Percentiles rank a stretch among this genome's conserved stretches.
phyloP scores from a whole-genome alignment of 1,140 invertebrate genomes.

The Phenacoccus solenopsis region DNA sequence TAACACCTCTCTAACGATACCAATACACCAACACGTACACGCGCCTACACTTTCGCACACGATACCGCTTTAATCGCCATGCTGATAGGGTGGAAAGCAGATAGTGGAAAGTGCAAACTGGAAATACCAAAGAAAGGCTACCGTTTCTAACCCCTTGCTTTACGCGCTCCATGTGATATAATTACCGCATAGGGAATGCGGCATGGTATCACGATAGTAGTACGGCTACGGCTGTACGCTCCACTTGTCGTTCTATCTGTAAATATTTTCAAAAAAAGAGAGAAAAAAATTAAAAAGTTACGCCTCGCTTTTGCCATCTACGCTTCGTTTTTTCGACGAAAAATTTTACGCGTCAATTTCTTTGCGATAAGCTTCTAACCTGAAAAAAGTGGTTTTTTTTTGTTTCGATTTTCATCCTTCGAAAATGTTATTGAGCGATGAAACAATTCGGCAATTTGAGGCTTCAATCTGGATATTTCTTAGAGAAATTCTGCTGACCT shows the following conservation, averaged over 20 bases:
- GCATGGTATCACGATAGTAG: constrained; percentile 10
- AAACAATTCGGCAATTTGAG: neutral
- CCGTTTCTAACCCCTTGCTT: constrained; percentile 8
- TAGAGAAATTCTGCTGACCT: too few species aligned
- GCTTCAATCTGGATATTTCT: neutral
- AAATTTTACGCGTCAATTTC: constrained; percentile 10
- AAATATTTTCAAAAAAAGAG: neutral
- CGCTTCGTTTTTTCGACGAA: neutral
- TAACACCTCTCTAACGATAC: constrained; percentile 16
- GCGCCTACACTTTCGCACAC: neutral
- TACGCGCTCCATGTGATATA: constrained; percentile 6
- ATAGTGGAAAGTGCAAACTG: too few species aligned
- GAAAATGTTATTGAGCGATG: neutral
- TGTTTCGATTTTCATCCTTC: neutral
- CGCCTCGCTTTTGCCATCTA: neutral
- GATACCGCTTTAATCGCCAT: constrained; percentile 9
- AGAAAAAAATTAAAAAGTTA: constrained; percentile 7
- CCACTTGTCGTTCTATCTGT: neutral
- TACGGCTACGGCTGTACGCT: constrained; percentile 5
- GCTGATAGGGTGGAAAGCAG: constrained; percentile 16
- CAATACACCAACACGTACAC: neutral
- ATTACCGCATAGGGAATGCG: constrained; percentile 7
- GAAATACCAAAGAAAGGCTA: constrained; percentile 12
- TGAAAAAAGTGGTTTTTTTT: neutral
- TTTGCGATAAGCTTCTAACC: neutral